Percentiles rank a stretch among this genome's conserved stretches.
These are phyloP conservation scores for Drosophila tanythrix DNA, from an alignment of 2,888 invertebrate genomes.

Conservation along the genomic window DNA sequence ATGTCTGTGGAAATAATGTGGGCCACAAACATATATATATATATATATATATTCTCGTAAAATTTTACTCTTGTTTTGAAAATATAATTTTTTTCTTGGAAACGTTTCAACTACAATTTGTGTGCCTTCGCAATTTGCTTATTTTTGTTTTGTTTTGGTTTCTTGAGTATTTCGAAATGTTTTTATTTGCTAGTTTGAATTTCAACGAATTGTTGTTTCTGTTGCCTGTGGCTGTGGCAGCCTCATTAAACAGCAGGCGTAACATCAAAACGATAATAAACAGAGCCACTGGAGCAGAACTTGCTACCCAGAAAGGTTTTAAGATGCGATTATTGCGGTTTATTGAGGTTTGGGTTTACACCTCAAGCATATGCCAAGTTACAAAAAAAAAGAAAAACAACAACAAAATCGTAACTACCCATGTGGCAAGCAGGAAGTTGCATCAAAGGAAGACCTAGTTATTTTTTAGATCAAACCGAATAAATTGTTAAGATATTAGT, in stretches of 20 bases:
- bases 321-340: constrained; percentile 24
- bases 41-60: constrained; percentile 9
- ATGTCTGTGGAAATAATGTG: constrained; percentile 26
- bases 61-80: constrained; percentile 58
- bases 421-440: constrained; percentile 35
- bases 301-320: constrained; percentile 52
- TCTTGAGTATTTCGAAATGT: constrained; percentile 43
- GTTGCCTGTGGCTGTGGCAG: constrained; percentile 7
- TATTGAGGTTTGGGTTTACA: constrained; percentile 20
- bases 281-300: constrained; percentile 49
- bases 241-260: constrained; percentile 32
- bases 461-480: neutral
- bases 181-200: constrained; percentile 42
- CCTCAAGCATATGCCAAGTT: constrained; percentile 18
- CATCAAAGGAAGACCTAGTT: constrained; percentile 25
- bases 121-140: constrained; percentile 39
- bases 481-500: neutral
- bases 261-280: constrained; percentile 28
- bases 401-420: constrained; percentile 1
- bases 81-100: constrained; percentile 52
- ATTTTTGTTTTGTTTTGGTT: constrained; percentile 16
- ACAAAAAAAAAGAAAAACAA: neutral
- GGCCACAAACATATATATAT: constrained; percentile 8
- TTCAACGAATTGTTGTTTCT: constrained; percentile 19
- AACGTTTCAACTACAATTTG: constrained; percentile 31